These are phyloP conservation scores for Peromyscus nudipes DNA, from an alignment of 2,797 vertebrate genomes.

Conservation along the genomic window DNA sequence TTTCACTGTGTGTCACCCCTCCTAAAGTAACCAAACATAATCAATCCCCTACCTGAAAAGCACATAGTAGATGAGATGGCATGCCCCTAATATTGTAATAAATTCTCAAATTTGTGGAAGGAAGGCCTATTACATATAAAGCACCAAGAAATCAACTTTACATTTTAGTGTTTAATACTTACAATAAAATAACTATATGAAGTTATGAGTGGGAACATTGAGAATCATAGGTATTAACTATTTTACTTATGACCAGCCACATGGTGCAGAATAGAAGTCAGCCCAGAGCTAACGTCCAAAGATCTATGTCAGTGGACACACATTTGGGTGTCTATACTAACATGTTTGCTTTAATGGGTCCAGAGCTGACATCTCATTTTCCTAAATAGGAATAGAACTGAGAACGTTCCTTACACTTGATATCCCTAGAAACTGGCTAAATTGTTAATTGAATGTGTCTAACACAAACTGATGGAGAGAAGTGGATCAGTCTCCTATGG, in stretches of 20 bases:
- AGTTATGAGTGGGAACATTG: conserved; percentile 18
- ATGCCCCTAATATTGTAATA: conserved; percentile 30
- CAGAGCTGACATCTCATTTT: conserved; percentile 45
- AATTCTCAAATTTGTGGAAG: conserved; percentile 30
- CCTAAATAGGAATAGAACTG: conserved; percentile 40
- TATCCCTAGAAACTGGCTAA: conserved; percentile 13
- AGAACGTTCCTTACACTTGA: conserved; percentile 23
- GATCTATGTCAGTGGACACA: not conserved
- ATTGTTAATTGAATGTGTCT: conserved; percentile 58
- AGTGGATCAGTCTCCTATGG: not conserved
- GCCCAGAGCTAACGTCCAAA: not conserved
- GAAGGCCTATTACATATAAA: not conserved
- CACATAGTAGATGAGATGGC: not conserved
- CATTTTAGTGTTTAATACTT: conserved; percentile 30
- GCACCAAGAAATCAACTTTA: conserved; percentile 32
- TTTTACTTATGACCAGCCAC: not conserved
- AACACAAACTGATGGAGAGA: not conserved
- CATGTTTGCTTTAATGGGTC: not conserved
- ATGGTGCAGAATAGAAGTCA: conserved; percentile 4
- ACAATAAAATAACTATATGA: conserved; percentile 44
- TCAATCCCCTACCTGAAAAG: not conserved
- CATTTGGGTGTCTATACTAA: not conserved
- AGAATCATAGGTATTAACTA: not conserved
- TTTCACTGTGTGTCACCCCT: not conserved
- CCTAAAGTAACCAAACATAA: not conserved